Evolutionary conservation across 2,797 vertebrate species (phyloP).

Genomic region (Ciconia nigra): DNA sequence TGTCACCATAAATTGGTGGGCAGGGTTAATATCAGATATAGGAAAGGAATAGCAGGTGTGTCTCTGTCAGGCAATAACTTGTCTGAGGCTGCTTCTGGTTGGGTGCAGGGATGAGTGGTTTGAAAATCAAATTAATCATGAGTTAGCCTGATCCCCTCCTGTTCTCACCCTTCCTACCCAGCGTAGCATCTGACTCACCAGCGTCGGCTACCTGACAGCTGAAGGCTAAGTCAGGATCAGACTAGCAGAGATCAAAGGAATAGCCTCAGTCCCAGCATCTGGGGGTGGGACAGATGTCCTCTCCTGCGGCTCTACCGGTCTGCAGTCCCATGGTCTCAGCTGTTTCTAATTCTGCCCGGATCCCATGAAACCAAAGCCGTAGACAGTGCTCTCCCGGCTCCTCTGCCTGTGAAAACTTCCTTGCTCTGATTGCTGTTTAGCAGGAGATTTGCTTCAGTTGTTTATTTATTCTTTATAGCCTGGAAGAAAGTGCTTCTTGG

Average conservation of each 20-base stretch:
- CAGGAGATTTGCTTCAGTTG: background rate
- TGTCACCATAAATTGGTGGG: background rate
- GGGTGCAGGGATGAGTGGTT: background rate
- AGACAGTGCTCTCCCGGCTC: background rate
- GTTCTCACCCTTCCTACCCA: background rate
- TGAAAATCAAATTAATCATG: background rate
- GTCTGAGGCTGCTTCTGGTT: slow-evolving; percentile 4
- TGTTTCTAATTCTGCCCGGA: background rate
- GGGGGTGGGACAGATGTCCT: background rate
- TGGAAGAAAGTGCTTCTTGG: background rate
- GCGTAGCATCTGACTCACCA: slow-evolving; percentile 39
- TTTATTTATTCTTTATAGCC: background rate
- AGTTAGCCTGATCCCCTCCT: background rate
- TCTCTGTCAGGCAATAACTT: slow-evolving; percentile 12
- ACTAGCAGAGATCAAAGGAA: slow-evolving; percentile 33
- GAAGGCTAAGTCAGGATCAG: background rate
- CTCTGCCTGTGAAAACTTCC: background rate
- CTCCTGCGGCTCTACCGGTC: background rate
- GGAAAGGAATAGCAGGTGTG: background rate
- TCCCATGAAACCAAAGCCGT: background rate
- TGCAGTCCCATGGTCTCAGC: background rate
- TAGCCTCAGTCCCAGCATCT: background rate
- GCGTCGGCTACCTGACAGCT: slow-evolving; percentile 10
- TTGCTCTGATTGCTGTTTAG: background rate
- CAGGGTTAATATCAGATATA: background rate